phyloP scores from a whole-genome alignment of 2,113 vertebrate species.

The Corythornis madagascariensis region DNA sequence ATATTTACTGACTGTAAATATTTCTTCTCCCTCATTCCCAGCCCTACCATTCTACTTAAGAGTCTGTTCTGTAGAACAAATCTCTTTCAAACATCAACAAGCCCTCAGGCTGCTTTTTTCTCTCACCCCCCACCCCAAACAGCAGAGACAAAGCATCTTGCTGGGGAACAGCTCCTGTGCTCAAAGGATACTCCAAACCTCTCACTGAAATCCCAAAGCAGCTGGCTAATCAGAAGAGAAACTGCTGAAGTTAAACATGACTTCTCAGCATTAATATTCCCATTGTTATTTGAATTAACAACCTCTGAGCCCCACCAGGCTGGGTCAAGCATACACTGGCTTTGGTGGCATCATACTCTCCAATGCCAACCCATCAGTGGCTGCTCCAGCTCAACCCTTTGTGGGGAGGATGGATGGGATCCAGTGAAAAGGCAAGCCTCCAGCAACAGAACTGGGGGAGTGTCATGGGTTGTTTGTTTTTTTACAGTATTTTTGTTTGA shows the following conservation, averaged over 20 bases:
- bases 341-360: background rate
- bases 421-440: background rate
- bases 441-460: background rate
- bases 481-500: background rate
- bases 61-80: background rate
- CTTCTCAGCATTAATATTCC: background rate
- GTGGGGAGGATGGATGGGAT: background rate
- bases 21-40: background rate
- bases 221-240: background rate
- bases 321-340: background rate
- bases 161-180: background rate
- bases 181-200: background rate
- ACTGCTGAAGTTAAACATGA: background rate
- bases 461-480: background rate
- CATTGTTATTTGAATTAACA: background rate
- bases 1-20: background rate
- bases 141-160: background rate
- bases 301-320: background rate
- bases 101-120: background rate
- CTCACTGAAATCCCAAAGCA: background rate
- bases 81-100: background rate
- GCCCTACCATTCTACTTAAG: background rate
- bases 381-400: background rate
- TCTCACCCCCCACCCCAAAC: rapidly evolving
- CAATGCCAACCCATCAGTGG: background rate